Conservation (phyloP, 2,797 vertebrate genomes). For the Leptoclinus maculatus region DNA sequence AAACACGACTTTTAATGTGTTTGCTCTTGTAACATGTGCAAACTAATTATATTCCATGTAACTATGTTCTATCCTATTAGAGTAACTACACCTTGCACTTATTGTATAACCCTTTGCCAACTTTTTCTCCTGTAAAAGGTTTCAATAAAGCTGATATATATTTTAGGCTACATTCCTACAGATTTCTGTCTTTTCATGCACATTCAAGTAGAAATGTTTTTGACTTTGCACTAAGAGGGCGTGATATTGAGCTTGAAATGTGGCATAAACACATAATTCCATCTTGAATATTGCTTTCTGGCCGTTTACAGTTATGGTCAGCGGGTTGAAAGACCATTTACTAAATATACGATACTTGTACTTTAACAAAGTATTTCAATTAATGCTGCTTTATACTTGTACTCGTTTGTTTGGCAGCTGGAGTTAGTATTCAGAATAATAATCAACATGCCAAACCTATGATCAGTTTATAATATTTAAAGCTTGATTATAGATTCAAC, state of each 20-base stretch:
- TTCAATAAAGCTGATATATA: slow-evolving; percentile 84
- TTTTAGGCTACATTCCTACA: slow-evolving; percentile 70
- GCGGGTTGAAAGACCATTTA: background rate
- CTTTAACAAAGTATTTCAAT: background rate
- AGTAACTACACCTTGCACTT: slow-evolving; percentile 82
- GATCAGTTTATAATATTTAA: background rate
- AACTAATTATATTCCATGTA: slow-evolving; percentile 77
- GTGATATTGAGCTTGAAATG: background rate
- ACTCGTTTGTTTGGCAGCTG: background rate
- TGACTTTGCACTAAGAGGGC: background rate
- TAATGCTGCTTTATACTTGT: background rate
- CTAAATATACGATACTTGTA: background rate
- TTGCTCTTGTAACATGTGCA: slow-evolving; percentile 78
- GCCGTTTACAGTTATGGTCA: background rate
- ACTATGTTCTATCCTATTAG: slow-evolving; percentile 72
- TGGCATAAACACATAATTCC: background rate
- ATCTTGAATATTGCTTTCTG: background rate
- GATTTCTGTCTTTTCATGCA: slow-evolving; percentile 39
- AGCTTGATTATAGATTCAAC: background rate
- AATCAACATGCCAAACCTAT: background rate
- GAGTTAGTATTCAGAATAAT: background rate
- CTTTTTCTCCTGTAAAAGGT: slow-evolving; percentile 76
- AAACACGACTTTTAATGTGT: slow-evolving; percentile 68
- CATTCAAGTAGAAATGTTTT: background rate
- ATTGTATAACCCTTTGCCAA: slow-evolving; percentile 79